A percentile compares a stretch with the other conserved stretches of the same genome.
phyloP scores from a whole-genome alignment of 2,113 vertebrate genomes.

The Tonatia bakeri region DNA sequence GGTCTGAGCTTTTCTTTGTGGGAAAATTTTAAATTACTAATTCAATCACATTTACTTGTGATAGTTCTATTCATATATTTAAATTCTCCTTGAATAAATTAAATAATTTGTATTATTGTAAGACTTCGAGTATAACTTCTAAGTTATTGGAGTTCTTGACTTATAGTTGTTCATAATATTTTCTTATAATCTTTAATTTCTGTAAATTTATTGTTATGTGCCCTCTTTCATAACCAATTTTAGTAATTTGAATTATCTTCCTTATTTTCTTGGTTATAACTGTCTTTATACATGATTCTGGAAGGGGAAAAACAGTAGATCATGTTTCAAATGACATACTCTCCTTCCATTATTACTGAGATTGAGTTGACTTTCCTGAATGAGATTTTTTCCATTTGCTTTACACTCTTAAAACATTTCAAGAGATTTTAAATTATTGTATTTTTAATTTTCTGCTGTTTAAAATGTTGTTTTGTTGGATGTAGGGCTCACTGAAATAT shows the following conservation, averaged over 20 bases:
- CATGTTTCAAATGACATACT: neutral
- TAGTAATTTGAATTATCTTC: neutral
- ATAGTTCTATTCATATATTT: neutral
- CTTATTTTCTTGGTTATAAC: neutral
- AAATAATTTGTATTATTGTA: neutral
- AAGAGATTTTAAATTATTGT: neutral
- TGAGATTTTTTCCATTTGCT: neutral
- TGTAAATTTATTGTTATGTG: neutral
- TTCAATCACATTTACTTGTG: neutral
- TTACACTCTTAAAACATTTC: neutral
- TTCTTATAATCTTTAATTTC: neutral
- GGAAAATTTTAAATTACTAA: neutral
- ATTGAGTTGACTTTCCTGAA: neutral
- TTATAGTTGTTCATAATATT: neutral
- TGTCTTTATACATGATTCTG: neutral
- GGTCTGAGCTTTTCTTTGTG: neutral
- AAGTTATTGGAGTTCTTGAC: neutral
- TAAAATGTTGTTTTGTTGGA: neutral
- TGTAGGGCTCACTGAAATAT: neutral
- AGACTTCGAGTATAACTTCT: neutral
- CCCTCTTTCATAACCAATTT: neutral
- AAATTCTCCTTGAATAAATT: neutral
- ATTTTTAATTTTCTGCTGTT: neutral
- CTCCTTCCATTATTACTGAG: neutral
- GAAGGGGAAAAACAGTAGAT: neutral